These are phyloP conservation scores for Globodera rostochiensis DNA, from an alignment of 1,140 invertebrate genomes.

Conservation along the genomic window DNA sequence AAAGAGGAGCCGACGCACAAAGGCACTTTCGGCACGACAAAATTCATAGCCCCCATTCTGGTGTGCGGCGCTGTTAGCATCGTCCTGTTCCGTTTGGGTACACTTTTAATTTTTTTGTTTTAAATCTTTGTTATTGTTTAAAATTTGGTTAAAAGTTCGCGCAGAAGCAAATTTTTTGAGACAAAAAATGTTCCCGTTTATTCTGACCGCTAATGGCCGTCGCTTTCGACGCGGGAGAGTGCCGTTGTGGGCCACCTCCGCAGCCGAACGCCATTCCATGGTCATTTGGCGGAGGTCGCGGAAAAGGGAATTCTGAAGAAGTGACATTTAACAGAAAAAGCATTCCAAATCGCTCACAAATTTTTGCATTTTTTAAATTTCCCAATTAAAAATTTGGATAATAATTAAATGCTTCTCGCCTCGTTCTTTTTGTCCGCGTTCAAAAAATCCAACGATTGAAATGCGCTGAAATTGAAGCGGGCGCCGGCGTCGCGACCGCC, in stretches of 20 bases:
- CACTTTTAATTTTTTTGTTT: neutral
- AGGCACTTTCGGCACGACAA: constrained; percentile 3
- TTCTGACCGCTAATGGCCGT: constrained; percentile 18
- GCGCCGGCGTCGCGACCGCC: constrained; percentile 6
- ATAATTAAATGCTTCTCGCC: constrained; percentile 17
- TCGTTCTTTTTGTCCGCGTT: constrained; percentile 24
- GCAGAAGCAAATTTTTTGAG: too few relatives aligned
- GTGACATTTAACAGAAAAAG: neutral
- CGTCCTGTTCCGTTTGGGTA: neutral
- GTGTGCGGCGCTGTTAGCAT: neutral
- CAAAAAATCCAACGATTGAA: constrained; percentile 20
- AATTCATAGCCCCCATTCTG: neutral
- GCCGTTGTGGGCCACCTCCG: constrained; percentile 34
- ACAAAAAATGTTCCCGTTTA: too few relatives aligned
- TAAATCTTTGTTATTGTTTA: constrained; percentile 1
- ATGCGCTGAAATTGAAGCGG: constrained; percentile 10
- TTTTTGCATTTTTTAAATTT: constrained; percentile 8
- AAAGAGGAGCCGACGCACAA: constrained; percentile 29
- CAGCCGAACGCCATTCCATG: constrained; percentile 22
- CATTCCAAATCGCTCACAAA: too few relatives aligned
- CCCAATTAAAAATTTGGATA: constrained; percentile 12
- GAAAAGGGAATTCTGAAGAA: constrained; percentile 23
- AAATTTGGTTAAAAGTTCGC: too few relatives aligned
- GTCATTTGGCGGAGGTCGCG: constrained; percentile 25
- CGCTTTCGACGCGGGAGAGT: constrained; percentile 19